Percentiles rank a stretch among this genome's conserved stretches.
These are phyloP conservation scores for Osmoderma eremita DNA, from an alignment of 2,888 invertebrate species.

Conservation along the genomic window DNA sequence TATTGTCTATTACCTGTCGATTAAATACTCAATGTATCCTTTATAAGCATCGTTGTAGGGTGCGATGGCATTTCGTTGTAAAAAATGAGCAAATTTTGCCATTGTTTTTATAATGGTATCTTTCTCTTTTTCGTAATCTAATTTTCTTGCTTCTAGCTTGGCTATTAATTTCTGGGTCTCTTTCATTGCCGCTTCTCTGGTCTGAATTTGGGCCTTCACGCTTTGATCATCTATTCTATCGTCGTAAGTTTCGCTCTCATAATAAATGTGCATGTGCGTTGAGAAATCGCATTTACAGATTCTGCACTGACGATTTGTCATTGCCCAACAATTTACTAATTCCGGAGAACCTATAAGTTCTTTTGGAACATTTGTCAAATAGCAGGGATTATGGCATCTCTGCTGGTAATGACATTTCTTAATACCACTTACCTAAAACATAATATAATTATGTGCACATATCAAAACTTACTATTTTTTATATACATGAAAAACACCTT, in stretches of 20 bases:
- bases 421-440: constrained; percentile 52
- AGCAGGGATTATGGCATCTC: constrained; percentile 59
- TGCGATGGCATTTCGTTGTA: constrained; percentile 57
- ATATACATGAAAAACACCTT: too few relatives aligned
- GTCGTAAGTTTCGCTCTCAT: constrained; percentile 54
- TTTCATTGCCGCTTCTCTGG: constrained; percentile 42
- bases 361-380: constrained; percentile 54
- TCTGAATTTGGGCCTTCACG: constrained; percentile 50
- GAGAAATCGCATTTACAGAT: constrained; percentile 55
- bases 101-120: constrained; percentile 52
- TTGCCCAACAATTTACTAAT: constrained; percentile 55
- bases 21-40: constrained; percentile 56
- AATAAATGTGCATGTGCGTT: constrained; percentile 59
- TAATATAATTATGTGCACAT: background rate
- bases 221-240: constrained; percentile 51
- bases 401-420: constrained; percentile 56
- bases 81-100: constrained; percentile 58
- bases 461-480: background rate
- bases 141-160: constrained; percentile 45
- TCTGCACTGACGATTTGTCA: constrained; percentile 51
- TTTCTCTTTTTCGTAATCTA: constrained; percentile 52
- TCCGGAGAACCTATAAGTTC: constrained; percentile 57
- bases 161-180: constrained; percentile 49
- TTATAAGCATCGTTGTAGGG: constrained; percentile 58
- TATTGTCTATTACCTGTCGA: constrained; percentile 51